Percentiles rank a stretch among this genome's conserved stretches.
Evolutionary conservation across 2,888 invertebrate species (phyloP).

Genomic region (Clusia tigrina): DNA sequence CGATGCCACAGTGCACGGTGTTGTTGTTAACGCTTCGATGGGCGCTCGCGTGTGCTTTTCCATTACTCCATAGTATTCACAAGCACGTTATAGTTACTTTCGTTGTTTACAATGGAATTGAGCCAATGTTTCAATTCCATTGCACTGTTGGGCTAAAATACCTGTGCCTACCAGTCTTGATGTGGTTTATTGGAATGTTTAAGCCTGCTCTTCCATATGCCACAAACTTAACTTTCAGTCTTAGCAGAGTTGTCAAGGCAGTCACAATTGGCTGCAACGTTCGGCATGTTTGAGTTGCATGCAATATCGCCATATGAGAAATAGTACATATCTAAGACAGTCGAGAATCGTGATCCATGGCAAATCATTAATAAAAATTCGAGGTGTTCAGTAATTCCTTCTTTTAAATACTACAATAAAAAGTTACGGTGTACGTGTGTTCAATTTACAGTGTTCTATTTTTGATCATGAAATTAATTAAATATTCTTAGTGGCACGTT

Average conservation of each 20-base stretch:
- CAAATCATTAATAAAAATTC: no score
- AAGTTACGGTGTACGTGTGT: background rate
- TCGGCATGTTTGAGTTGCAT: no score
- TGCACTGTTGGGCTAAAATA: background rate
- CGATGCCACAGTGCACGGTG: no score
- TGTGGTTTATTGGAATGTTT: background rate
- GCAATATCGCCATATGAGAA: no score
- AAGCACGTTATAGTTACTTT: background rate
- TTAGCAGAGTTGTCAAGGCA: constrained; percentile 20
- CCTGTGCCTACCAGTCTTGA: constrained; percentile 6
- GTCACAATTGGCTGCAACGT: no score
- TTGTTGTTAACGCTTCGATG: constrained; percentile 21
- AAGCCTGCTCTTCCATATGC: background rate
- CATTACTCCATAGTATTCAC: constrained; percentile 7
- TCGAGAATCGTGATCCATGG: no score
- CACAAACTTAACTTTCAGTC: constrained; percentile 26
- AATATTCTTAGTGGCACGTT: constrained; percentile 29
- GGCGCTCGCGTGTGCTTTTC: constrained; percentile 11
- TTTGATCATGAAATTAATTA: background rate
- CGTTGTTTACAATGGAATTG: background rate
- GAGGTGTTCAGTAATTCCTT: no score
- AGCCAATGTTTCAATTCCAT: constrained; percentile 14
- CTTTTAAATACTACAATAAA: no score
- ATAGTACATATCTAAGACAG: no score
- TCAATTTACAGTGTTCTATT: background rate